These are phyloP conservation scores for Phengaris alcon DNA, from an alignment of 2,888 invertebrate genomes.

Conservation along the genomic window DNA sequence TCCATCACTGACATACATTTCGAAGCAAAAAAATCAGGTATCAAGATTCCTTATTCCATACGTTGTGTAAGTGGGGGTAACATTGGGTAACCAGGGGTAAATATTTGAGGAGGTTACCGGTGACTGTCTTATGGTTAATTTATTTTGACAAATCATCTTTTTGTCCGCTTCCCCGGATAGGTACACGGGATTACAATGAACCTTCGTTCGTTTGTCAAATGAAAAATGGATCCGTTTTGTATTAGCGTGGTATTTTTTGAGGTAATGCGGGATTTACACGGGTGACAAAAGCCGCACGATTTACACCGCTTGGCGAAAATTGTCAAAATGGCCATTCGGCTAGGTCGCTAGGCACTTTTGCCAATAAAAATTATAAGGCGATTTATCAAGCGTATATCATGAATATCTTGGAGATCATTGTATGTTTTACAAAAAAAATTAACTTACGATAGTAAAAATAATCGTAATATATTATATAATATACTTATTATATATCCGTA, in stretches of 20 bases:
- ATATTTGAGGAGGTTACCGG: slow-evolving; percentile 68
- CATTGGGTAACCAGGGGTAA: slow-evolving; percentile 56
- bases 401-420: no score
- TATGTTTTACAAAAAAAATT: no score
- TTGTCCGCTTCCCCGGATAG: slow-evolving; percentile 47
- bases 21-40: slow-evolving; percentile 41
- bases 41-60: slow-evolving; percentile 42
- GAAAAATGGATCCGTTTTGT: slow-evolving; percentile 3
- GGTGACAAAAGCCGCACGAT: no score
- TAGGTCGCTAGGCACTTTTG: no score
- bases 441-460: no score
- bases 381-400: no score
- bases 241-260: neutral
- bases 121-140: slow-evolving; percentile 76
- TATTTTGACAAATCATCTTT: slow-evolving; percentile 78
- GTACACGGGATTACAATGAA: slow-evolving; percentile 34
- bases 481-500: no score
- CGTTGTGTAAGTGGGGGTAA: slow-evolving; percentile 47
- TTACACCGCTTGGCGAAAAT: no score
- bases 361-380: no score
- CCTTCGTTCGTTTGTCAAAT: neutral
- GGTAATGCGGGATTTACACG: neutral
- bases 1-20: neutral
- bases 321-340: no score
- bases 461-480: no score